Evolutionary conservation across 2,797 vertebrate genomes (phyloP), one percentile per base, ranked within the genome.

Genomic region (Melopsittacus undulatus): DNA sequence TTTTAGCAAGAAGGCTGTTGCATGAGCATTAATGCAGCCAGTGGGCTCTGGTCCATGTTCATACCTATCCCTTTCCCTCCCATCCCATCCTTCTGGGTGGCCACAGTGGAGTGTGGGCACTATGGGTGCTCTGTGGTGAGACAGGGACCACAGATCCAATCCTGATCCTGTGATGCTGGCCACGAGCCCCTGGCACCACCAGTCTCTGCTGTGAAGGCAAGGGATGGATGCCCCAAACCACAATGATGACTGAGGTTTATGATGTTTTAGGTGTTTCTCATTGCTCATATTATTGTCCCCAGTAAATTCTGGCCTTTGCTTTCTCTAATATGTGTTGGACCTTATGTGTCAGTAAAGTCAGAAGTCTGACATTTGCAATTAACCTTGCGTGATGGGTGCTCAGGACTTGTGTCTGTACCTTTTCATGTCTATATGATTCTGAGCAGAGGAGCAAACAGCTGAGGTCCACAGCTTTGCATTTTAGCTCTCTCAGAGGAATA

Each of bases 321-420:
- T 97, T 96, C 59, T 66, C 40, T 91, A 62, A 13, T 16, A 32
- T 36, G 82, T 46, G 22, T 83, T 95, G 68, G 82, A 90, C 42
- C 49, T 77, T 24, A 43, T 7, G 5, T 18, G 16, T 38, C 29
- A 14, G 36, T 66, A 26, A 90, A 94, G 42, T 69, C 38, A n/a
- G 49, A 79, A 80, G 32, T 66, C 68, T 87, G 87, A 62, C 7
- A 52, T 72, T 90, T 87, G 45, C 80, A 83, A 61, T 91, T 92
- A 77, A 87, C 62, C 57, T 85, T 40, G 14, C n/a, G 57, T 48
- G 42, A n/a, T 5, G 36, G 40, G 38, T 94, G 38, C 32, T 32
- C 56, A 38, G 34, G 63, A 57, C 38, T 87, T 0, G 0, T 66
- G 48, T 59, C 40, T 59, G 1, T 48, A 42, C 0, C 0, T 27